Evolutionary conservation across 2,797 vertebrate species (phyloP), one percentile per base, ranked within the genome.

Genomic region (Pogonophryne albipinna): DNA sequence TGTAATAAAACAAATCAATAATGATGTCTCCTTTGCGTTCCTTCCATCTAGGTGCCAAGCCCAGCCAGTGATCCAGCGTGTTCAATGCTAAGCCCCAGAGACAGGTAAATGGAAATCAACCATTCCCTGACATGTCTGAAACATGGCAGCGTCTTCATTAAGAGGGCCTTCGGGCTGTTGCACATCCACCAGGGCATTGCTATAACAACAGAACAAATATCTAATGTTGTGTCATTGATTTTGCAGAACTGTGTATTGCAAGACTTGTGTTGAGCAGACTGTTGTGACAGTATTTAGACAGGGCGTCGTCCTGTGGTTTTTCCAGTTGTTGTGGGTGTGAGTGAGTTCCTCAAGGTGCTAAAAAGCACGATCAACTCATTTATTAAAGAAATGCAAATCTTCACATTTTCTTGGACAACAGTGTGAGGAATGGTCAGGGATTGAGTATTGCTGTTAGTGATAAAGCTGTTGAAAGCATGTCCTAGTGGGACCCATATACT

Each of bases 101-200:
- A 11, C 49, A 34, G 58, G n/a, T 49, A 20, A 38, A 16, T 55
- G 42, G 5, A 63, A n/a, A 41, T 7, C 0, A 50, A n/a, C 15
- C 5, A 13, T 34, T n/a, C 23, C 56, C 14, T 46, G 45, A 50
- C 42, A 42, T 20, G 9, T 61, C 16, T 56, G 19, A 38, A 6
- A 13, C 23, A 49, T 17, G 51, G 16, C 61, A 31, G 13, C 8
- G n/a, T 46, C 16, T 46, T 46, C 42, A 46, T 45, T 8, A 45
- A 16, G 59, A 67, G 11, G 11, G 41, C 44, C 17, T 9, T n/a
- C 6, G 2, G 6, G 31, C 31, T 45, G 15, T 71, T 53, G 34
- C 49, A 49, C 15, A 64, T 27, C 19, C 34, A 41, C 56, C 31
- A 75, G 31, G 73, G 13, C 15, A 61, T 11, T 45, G 17, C 14